Evolutionary conservation across 1,140 invertebrate species (phyloP).

Genomic region (Brachionus manjavacas): DNA sequence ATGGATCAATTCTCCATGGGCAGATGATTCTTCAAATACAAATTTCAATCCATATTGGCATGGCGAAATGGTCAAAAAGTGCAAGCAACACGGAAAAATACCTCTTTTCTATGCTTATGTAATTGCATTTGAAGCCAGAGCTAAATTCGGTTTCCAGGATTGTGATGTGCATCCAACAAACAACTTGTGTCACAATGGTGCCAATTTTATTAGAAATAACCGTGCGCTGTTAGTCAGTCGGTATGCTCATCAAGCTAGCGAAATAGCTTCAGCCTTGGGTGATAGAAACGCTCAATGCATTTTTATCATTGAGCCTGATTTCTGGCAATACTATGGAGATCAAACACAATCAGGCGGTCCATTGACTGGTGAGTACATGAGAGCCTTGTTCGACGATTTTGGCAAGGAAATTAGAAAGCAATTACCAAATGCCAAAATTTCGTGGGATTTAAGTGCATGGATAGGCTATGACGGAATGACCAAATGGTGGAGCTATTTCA

Average conservation of each 20-base stretch:
- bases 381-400: background rate
- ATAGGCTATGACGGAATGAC: background rate
- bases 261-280: background rate
- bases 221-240: background rate
- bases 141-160: background rate
- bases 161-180: background rate
- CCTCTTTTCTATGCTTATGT: constrained; percentile 7
- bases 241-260: background rate
- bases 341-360: background rate
- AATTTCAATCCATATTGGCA: constrained; percentile 4
- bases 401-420: background rate
- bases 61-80: background rate
- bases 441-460: constrained; percentile 24
- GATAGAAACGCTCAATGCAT: background rate
- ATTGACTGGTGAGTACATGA: background rate
- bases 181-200: background rate
- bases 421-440: background rate
- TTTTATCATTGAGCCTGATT: constrained; percentile 13
- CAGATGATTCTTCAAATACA: background rate
- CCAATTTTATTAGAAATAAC: background rate
- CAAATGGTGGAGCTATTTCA: constrained; percentile 2
- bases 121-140: constrained; percentile 25
- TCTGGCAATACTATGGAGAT: constrained; percentile 33
- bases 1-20: background rate
- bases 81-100: background rate